A percentile compares a stretch with the other conserved stretches of the same genome.
phyloP scores from a whole-genome alignment of 2,113 vertebrate genomes.

The Sphyrna mokarran region DNA sequence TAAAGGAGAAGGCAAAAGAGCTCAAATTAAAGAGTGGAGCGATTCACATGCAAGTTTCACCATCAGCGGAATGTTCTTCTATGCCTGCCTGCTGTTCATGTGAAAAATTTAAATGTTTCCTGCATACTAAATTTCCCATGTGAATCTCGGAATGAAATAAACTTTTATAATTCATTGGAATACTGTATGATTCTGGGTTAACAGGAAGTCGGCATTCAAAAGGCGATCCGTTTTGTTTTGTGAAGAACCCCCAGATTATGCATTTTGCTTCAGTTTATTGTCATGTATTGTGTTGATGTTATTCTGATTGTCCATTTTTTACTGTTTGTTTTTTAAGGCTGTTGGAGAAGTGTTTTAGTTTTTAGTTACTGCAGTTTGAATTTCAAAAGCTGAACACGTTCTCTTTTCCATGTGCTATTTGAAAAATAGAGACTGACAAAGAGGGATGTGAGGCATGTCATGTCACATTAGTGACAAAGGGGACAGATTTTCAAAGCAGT shows the following conservation, averaged over 20 bases:
- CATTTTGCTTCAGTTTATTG: background rate
- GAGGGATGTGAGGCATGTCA: background rate
- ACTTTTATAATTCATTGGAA: background rate
- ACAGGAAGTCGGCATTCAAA: background rate
- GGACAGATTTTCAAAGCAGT: too few species aligned
- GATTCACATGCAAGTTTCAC: background rate
- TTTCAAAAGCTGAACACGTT: background rate
- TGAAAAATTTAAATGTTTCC: background rate
- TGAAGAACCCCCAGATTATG: background rate
- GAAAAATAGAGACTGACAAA: background rate
- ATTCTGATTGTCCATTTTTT: background rate
- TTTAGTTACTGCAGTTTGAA: background rate
- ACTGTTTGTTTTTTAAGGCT: background rate
- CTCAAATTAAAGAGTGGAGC: background rate
- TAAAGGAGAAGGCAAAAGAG: background rate
- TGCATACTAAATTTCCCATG: background rate
- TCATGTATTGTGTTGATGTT: background rate
- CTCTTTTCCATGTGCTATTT: background rate
- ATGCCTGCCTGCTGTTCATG: background rate
- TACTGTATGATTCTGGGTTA: background rate
- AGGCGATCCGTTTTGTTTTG: background rate
- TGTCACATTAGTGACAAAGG: background rate
- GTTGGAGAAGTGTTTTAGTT: background rate
- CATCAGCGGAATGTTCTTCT: background rate
- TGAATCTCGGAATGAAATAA: background rate